Base-by-base conservation (phyloP, 2,113 vertebrate genomes). In the Poecile atricapillus region DNA sequence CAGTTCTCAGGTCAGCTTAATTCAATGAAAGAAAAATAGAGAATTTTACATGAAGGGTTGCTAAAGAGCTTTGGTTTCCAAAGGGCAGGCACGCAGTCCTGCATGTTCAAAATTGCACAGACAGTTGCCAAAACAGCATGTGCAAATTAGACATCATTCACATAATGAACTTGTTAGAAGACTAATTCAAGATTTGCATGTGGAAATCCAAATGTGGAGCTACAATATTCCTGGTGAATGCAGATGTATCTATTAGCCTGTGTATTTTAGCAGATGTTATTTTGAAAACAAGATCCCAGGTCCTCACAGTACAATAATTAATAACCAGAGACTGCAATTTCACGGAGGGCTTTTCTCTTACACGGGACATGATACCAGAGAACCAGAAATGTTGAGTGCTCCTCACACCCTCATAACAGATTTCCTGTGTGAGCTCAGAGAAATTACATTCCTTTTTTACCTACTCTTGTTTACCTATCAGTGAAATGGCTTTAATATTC, bases 131-230 rank as follows among this genome's bases (percentile, higher is more conserved):
- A 96, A 97, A 95, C 90, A 96, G 92, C 95, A 93, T 94, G 95
- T 96, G 93, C 94, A 95, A 96, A 97, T 95, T 95, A 96, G 92
- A 90, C 95, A 82, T 81, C 80, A 3, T 84, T 96, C 94, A 95
- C 94, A 95, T 97, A 96, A 96, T 96, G 94, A 93, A 96, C 95
- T 92, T 96, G 93, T 95, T 95, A 96, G 88, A 93, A 93, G 92
- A 94, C 93, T 97, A 97, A 96, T 96, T 97, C 95, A 87, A 96
- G 93, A 95, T 96, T 92, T 93, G 94, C 92, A 97, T 92, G 90
- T 95, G 90, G 94, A 93, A 96, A 93, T 96, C 92, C 10, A 11
- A 96, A 95, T 78, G 86, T 78, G 87, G 80, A 92, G 83, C 80
- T 92, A 63, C 80, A 81, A 60, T 94, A 82, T 91, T 96, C 58